A percentile compares a stretch with the other conserved stretches of the same genome.
Evolutionary conservation across 2,797 vertebrate genomes (phyloP).

Genomic region (Eremophila alpestris): DNA sequence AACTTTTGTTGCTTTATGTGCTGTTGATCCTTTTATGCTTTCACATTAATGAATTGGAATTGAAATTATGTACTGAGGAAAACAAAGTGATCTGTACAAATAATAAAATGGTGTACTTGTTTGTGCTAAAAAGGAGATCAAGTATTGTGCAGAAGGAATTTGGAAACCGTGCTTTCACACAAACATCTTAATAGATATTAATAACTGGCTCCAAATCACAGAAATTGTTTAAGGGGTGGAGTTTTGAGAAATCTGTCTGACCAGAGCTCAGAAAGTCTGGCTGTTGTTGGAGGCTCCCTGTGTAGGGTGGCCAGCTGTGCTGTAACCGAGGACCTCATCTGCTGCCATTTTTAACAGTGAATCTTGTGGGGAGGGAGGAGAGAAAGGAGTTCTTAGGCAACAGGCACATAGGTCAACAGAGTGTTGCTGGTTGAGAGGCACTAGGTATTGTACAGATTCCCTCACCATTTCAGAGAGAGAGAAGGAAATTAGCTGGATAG

Average conservation of each 20-base stretch:
- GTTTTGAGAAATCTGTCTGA: background rate
- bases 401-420: background rate
- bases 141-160: slow-evolving; percentile 33
- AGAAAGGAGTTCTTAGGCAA: background rate
- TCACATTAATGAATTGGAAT: slow-evolving; percentile 61
- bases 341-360: background rate
- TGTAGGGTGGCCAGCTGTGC: background rate
- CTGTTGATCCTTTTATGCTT: slow-evolving; percentile 32
- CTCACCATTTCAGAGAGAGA: background rate
- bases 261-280: background rate
- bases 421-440: background rate
- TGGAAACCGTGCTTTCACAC: slow-evolving; percentile 30
- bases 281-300: background rate
- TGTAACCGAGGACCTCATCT: background rate
- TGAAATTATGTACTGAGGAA: slow-evolving; percentile 19
- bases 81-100: slow-evolving; percentile 51
- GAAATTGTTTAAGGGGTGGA: background rate
- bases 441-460: background rate
- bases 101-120: slow-evolving; percentile 24
- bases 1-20: slow-evolving; percentile 37
- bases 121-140: background rate
- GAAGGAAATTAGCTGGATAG: background rate
- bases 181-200: slow-evolving; percentile 35
- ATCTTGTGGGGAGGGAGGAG: background rate
- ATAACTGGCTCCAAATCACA: slow-evolving; percentile 14